Conservation (phyloP, 2,113 vertebrate genomes). For the Helogale parvula region DNA sequence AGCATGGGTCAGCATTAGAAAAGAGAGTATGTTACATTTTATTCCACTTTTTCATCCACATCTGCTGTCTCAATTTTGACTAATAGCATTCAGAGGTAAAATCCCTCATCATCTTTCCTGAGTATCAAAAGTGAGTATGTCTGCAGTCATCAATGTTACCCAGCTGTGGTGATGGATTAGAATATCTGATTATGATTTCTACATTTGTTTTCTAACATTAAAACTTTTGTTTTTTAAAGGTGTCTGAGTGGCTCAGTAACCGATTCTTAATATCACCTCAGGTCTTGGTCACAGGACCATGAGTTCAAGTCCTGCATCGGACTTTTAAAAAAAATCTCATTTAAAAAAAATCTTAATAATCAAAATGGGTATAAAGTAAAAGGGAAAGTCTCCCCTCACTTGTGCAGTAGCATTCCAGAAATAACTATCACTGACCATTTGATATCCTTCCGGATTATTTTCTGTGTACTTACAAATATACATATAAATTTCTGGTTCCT, state of each 20-base stretch:
- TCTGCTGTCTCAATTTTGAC: neutral
- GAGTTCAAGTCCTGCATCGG: too few species aligned
- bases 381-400: neutral
- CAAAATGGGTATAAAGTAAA: neutral
- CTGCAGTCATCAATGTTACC: neutral
- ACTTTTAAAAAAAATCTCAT: neutral
- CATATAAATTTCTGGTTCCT: neutral
- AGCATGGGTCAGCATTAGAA: neutral
- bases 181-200: neutral
- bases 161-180: neutral
- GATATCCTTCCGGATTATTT: neutral
- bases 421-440: neutral
- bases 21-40: neutral
- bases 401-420: neutral
- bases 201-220: neutral
- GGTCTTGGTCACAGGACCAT: too few species aligned
- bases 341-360: neutral
- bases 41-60: neutral
- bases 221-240: neutral
- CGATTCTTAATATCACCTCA: too few species aligned
- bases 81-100: neutral
- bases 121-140: constrained; percentile 11
- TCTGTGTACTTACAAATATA: neutral
- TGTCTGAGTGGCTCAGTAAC: too few species aligned
- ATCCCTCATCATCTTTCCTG: neutral